phyloP scores from a whole-genome alignment of 2,797 vertebrate species.

The Helostoma temminkii region DNA sequence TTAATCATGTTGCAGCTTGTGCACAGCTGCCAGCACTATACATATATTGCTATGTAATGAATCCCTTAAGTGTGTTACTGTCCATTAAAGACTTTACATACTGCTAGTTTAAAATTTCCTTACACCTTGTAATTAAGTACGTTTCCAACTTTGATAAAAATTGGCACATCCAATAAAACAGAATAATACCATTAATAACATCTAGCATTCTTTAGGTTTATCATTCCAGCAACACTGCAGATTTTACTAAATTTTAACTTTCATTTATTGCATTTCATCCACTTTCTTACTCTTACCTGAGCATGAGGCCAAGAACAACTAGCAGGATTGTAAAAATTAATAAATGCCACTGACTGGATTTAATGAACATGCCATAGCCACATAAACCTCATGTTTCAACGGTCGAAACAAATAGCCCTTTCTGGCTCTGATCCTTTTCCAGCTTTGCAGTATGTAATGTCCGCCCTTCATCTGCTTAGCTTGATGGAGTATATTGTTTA shows the following conservation, averaged over 20 bases:
- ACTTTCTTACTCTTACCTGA: slow-evolving; percentile 41
- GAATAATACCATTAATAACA: slow-evolving; percentile 25
- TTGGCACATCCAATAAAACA: slow-evolving; percentile 25
- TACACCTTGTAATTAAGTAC: slow-evolving; percentile 49
- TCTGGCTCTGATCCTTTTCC: slow-evolving; percentile 72
- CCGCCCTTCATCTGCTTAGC: slow-evolving; percentile 72
- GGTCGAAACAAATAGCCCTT: slow-evolving; percentile 71
- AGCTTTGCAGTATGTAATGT: slow-evolving; percentile 64
- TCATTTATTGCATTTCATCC: slow-evolving; percentile 31
- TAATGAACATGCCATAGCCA: slow-evolving; percentile 70
- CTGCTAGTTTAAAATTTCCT: slow-evolving; percentile 43
- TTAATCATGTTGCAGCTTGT: slow-evolving; percentile 67
- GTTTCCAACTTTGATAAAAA: slow-evolving; percentile 47
- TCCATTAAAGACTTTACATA: slow-evolving; percentile 61
- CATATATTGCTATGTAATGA: slow-evolving; percentile 62
- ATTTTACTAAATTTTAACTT: background rate
- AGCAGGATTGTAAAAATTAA: slow-evolving; percentile 53
- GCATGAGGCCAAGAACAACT: slow-evolving; percentile 34
- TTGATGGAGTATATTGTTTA: slow-evolving; percentile 74
- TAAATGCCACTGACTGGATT: slow-evolving; percentile 60
- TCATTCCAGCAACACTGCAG: background rate
- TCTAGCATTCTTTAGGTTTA: slow-evolving; percentile 24
- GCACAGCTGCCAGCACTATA: slow-evolving; percentile 41
- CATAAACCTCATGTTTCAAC: slow-evolving; percentile 73
- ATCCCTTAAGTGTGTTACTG: slow-evolving; percentile 66